Base-by-base conservation (phyloP, 2,888 invertebrate genomes). In the Cactoblastis cactorum region DNA sequence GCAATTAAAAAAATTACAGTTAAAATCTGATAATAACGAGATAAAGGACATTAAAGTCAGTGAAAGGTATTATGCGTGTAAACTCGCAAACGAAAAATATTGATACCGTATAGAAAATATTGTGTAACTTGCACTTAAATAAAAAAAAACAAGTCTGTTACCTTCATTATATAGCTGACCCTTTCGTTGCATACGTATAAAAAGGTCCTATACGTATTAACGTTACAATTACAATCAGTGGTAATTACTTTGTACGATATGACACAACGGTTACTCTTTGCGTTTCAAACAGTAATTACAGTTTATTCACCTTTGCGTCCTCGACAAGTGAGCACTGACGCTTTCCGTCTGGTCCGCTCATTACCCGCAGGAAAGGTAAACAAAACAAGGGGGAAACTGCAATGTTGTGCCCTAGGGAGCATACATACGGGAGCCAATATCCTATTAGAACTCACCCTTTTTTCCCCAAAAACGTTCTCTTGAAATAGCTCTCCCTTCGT, bases 351-450 rank as follows among this genome's bases (percentile, higher is more conserved):
- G 69, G 68, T 61, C 58, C 58, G 61, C 62, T 65, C 62, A 66
- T 67, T 69, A 64, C 61, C 63, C 55, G 65, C 60, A 67, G 66
- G 67, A 65, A 12, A 65, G 68, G 63, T 62, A 67, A 70, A 67
- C 63, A 43, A 32, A 59, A 66, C 62, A 53, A 64, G 75, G 77
- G 83, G 79, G 70, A 70, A 69, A 64, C 66, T 64, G 69, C 67
- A 69, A 67, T 76, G 78, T 79, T 65, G 69, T 59, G 58, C 83
- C 71, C 78, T 58, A 62, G 82, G 73, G 83, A 75, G 59, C 54
- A 53, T 51, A 57, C 59, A 62, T 50, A 57, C 57, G 19, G 49
- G 12, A 39, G 15, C 28, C 32, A 3, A 41, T 41, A 49, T 41
- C 19, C 43, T 34, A 41, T 49, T 41, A 39, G 15, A 39, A 17